Conservation (phyloP, 1,140 invertebrate genomes). For the Samia ricini region DNA sequence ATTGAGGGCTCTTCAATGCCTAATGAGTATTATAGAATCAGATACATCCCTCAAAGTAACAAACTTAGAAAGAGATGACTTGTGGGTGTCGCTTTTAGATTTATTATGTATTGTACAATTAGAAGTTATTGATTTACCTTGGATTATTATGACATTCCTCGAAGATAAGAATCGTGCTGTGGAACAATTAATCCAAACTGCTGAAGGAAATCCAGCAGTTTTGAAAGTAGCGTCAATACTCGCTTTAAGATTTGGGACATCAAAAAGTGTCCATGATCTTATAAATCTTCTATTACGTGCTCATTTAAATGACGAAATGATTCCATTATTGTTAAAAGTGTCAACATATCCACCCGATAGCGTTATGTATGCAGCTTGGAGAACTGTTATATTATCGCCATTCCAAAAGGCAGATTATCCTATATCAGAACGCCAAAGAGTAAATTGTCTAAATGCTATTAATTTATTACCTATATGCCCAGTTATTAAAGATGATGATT, state of each 20-base stretch:
- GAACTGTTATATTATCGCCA: slow-evolving; percentile 62
- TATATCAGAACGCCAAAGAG: slow-evolving; percentile 66
- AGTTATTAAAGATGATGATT: slow-evolving; percentile 64
- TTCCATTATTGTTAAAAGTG: slow-evolving; percentile 59
- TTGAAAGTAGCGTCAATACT: slow-evolving; percentile 63
- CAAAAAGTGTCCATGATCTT: slow-evolving; percentile 48
- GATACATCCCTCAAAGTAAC: slow-evolving; percentile 70
- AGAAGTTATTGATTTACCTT: slow-evolving; percentile 70
- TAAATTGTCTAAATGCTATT: slow-evolving; percentile 63
- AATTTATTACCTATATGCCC: slow-evolving; percentile 71
- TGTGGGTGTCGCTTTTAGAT: slow-evolving; percentile 66
- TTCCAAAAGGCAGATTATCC: slow-evolving; percentile 71
- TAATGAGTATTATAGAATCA: slow-evolving; percentile 66
- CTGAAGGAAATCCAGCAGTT: slow-evolving; percentile 49
- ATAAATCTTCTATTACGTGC: slow-evolving; percentile 53
- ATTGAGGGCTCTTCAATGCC: slow-evolving; percentile 71
- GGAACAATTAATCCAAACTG: slow-evolving; percentile 57
- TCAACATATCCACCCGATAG: slow-evolving; percentile 46
- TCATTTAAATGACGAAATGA: slow-evolving; percentile 61
- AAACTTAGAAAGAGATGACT: slow-evolving; percentile 51
- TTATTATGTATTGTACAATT: slow-evolving; percentile 62
- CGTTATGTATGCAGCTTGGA: slow-evolving; percentile 64
- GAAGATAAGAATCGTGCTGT: slow-evolving; percentile 65
- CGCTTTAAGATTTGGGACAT: slow-evolving; percentile 52
- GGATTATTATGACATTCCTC: slow-evolving; percentile 62